Evolutionary conservation across 2,113 vertebrate genomes (phyloP).

Genomic region (Chloroceryle aenea): DNA sequence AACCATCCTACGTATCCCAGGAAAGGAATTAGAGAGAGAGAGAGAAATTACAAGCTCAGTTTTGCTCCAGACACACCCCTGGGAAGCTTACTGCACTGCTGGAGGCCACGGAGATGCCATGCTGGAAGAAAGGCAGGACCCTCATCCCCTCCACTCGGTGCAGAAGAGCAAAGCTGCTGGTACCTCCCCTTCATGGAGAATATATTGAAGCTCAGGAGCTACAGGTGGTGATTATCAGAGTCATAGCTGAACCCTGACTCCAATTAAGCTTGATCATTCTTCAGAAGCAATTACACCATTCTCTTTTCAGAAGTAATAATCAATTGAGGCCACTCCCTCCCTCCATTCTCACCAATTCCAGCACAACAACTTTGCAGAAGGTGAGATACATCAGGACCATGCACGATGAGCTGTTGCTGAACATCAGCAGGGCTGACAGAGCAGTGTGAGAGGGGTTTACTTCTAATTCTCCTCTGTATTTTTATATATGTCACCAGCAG

Average conservation of each 20-base stretch:
- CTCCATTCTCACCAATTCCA: background rate
- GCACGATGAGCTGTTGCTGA: background rate
- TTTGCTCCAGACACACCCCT: background rate
- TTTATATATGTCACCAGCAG: background rate
- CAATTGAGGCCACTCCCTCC: background rate
- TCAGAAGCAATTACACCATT: background rate
- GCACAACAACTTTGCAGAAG: background rate
- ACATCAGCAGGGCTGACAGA: background rate
- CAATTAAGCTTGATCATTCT: background rate
- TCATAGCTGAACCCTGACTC: background rate
- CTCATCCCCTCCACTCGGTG: accelerated
- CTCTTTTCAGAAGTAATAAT: background rate
- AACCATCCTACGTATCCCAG: background rate
- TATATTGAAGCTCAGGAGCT: background rate
- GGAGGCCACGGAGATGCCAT: accelerated
- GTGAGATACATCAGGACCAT: background rate
- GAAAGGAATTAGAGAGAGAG: no score
- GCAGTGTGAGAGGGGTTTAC: no score
- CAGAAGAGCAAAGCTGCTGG: accelerated
- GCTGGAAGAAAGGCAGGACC: background rate
- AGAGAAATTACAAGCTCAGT: background rate
- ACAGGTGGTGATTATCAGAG: background rate
- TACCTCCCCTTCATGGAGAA: accelerated
- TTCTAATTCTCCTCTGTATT: background rate
- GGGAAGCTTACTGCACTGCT: background rate